Conservation (phyloP, 2,113 vertebrate species). For the Pao palembangensis region DNA sequence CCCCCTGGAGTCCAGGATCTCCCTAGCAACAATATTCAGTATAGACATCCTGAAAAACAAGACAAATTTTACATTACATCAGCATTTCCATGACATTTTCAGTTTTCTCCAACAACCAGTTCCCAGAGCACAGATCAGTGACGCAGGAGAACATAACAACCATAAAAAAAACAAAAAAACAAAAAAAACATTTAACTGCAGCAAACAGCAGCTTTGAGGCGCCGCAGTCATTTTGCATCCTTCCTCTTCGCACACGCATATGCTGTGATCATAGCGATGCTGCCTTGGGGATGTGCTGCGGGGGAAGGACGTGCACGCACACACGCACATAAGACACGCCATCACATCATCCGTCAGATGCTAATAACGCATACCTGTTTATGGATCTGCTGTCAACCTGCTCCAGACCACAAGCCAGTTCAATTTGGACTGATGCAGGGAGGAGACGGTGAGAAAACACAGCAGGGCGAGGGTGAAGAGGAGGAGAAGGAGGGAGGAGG, state of each 20-base stretch:
- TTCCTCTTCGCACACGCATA: constrained; percentile 29
- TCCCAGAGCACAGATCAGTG: neutral
- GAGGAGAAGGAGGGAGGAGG: constrained; percentile 10
- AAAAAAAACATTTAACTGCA: neutral
- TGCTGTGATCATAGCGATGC: constrained; percentile 3
- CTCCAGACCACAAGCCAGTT: constrained; percentile 39
- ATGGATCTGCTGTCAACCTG: constrained; percentile 41
- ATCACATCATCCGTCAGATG: constrained; percentile 33
- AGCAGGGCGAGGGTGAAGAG: constrained; percentile 15
- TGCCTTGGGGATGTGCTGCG: no score
- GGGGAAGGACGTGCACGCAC: neutral
- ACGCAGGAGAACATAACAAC: constrained; percentile 8
- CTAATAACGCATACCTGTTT: constrained; percentile 31
- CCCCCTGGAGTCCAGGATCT: constrained; percentile 89
- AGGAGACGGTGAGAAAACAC: constrained; percentile 40
- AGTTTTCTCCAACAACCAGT: neutral
- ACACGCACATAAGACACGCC: neutral
- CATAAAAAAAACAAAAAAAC: no score
- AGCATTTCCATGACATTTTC: neutral
- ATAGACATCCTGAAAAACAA: constrained; percentile 80
- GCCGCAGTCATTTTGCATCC: constrained; percentile 6
- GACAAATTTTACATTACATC: neutral
- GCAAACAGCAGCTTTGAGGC: neutral
- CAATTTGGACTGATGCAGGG: constrained; percentile 40
- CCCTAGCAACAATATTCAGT: constrained; percentile 85